Evolutionary conservation across 2,797 vertebrate species (phyloP), one percentile per base, ranked within the genome.

Genomic region (Sphenodon punctatus): DNA sequence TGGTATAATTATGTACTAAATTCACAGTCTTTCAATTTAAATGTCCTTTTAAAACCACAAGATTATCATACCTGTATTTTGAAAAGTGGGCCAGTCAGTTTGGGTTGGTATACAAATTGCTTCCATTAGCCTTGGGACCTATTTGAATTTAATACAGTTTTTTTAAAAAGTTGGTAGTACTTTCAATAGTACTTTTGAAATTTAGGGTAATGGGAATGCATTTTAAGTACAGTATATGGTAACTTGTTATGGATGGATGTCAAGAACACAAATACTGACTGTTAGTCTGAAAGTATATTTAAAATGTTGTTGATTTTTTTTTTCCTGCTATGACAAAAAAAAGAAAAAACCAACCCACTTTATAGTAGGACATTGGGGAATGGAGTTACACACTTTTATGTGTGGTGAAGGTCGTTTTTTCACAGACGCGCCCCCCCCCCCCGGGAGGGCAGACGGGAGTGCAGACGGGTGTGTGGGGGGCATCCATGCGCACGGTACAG

Each of bases 11-110:
- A 97, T 96, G 94, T 93, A 94, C 95, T 95, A 95, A 96, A 97
- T 95, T 96, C 96, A 96, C 96, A 96, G 96, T 95, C 95, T 96
- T 96, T 96, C 96, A 96, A 96, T 97, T 96, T 96, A 96, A 97
- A 96, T 96, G 96, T 96, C 95, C 95, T 97, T 97, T 96, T 96
- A 96, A 96, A 96, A 95, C 95, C 94, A 20, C 88, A 91, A 95
- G 96, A 96, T 96, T 97, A 95, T 96, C 95, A 95, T 96, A 95
- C 95, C 95, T 96, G 94, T 96, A 95, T 96, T 95, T 95, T 94
- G 94, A 96, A 96, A 96, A 96, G 94, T 95, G 93, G 95, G 94
- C 94, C 95, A 96, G 95, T 96, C 94, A 95, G 95, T 96, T 95
- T 96, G 95, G 95, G 95, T 94, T 94, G 93, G 95, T 95, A 95